phyloP scores from a whole-genome alignment of 53 echinoderm and acorn worm species.

The Hippasteria phrygiana region DNA sequence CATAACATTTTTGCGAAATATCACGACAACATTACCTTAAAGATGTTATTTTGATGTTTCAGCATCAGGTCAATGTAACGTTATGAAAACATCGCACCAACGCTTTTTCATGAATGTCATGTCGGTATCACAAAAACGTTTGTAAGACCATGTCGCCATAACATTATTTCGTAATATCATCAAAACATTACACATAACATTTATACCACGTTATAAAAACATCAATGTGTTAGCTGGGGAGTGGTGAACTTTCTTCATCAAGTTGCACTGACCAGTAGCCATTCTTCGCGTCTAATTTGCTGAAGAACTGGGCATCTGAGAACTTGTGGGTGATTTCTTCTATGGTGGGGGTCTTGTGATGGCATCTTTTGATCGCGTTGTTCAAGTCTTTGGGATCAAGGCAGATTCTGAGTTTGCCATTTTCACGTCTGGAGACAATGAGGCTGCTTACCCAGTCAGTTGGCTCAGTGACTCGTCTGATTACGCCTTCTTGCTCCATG shows the following conservation, averaged over 20 bases:
- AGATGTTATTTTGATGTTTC: too few relatives aligned
- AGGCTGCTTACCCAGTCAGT: conserved; percentile 72
- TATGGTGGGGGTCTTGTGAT: conserved; percentile 68
- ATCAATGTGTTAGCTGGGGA: too few relatives aligned
- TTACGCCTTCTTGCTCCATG: conserved; percentile 66
- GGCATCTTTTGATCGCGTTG: conserved; percentile 49
- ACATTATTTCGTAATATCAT: too few relatives aligned
- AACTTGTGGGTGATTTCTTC: conserved; percentile 72
- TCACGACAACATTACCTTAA: too few relatives aligned
- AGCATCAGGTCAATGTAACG: too few relatives aligned
- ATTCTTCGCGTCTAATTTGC: conserved; percentile 32
- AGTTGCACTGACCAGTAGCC: conserved; percentile 22
- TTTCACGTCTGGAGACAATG: conserved; percentile 16
- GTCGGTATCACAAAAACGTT: too few relatives aligned
- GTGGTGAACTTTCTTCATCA: conserved; percentile 11
- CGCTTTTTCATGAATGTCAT: too few relatives aligned
- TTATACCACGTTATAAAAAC: too few relatives aligned
- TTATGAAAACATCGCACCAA: too few relatives aligned
- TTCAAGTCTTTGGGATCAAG: conserved; percentile 71
- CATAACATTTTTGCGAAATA: too few relatives aligned
- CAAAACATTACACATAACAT: too few relatives aligned
- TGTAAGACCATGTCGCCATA: too few relatives aligned
- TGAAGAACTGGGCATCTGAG: conserved; percentile 47
- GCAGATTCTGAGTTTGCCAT: conserved; percentile 63
- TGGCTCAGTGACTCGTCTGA: conserved; percentile 66